These are phyloP conservation scores for Drosophila ohnishii DNA, from an alignment of 1,140 invertebrate species.

Conservation along the genomic window DNA sequence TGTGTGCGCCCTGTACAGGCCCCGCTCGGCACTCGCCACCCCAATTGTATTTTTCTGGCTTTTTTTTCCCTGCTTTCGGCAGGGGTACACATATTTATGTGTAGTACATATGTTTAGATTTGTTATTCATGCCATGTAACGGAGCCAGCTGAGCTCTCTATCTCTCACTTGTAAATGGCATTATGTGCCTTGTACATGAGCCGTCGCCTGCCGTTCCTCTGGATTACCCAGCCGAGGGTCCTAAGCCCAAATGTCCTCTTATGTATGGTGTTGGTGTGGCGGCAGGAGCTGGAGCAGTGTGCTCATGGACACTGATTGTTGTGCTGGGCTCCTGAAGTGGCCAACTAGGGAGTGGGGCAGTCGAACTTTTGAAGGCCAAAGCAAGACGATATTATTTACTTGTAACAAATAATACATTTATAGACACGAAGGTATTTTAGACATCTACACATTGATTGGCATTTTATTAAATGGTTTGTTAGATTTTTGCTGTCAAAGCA, in stretches of 20 bases:
- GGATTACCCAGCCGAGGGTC: constrained; percentile 33
- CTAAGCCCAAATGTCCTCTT: constrained; percentile 43
- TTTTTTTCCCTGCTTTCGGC: constrained; percentile 33
- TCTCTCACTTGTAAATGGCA: constrained; percentile 47
- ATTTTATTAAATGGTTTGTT: too few relatives aligned
- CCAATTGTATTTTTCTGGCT: constrained; percentile 33
- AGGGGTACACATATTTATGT: constrained; percentile 59
- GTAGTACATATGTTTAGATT: constrained; percentile 81
- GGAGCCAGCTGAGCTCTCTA: constrained; percentile 43
- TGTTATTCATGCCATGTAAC: constrained; percentile 70
- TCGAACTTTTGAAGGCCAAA: not conserved
- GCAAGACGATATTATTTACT: not conserved
- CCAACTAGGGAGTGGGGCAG: not conserved
- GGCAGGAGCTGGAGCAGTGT: constrained; percentile 6
- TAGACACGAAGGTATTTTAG: not conserved
- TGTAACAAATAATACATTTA: not conserved
- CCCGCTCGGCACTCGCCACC: constrained; percentile 5
- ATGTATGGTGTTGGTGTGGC: constrained; percentile 18
- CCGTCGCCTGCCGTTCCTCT: constrained; percentile 8
- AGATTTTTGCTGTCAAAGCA: not conserved
- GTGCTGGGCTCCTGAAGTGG: constrained; percentile 38
- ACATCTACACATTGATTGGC: not conserved
- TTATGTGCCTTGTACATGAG: constrained; percentile 60
- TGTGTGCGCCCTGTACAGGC: constrained; percentile 28
- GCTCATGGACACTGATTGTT: constrained; percentile 26